Base-by-base conservation (phyloP, 2,888 invertebrate species). In the Serripes groenlandicus region DNA sequence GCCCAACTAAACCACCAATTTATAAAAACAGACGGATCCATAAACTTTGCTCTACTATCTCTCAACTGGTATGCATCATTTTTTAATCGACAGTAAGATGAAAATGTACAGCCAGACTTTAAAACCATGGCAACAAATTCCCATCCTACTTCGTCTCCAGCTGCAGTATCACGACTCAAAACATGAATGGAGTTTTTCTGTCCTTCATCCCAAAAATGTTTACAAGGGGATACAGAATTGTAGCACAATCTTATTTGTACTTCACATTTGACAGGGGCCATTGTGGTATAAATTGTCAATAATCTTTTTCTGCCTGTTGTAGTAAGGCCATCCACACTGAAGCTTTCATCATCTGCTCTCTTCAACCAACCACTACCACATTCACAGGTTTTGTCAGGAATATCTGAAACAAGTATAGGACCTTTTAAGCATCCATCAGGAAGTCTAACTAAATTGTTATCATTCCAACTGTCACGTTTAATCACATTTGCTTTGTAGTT, bases 111-210 rank as follows among this genome's bases (percentile, higher is more conserved):
- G 28, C 58, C 42, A 70, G 70, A 75, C 21, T 56, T 75, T 23
- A 80, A 64, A 42, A 80, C 75, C 75, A 73, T 4, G 0, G 56
- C 52, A 34, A 80, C 75, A 75, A 75, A 80, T 54, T 66, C 75
- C 71, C 81, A 81, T 3, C 75, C 72, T 34, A 81, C 76, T 66
- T 81, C 81, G 76, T 81, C 81, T 23, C 81, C 76, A 23, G 81
- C 75, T 66, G 75, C 81, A 32, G 75, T 76, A 37, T 76, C 81
- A 18, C 68, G 56, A 60, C 62, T 76, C 21, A 72, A 58, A 2
- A 81, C 81, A 81, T 81, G 81, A 9, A 81, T 0, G 32, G 56
- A 76, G 21, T 68, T 54, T 15, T 9, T 56, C 23, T 60, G 26
- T 3, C 81, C 76, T 71, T 81, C 76, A 72, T 81, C 66, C 81